Base-by-base conservation (phyloP, 2,113 vertebrate species). In the Mustela lutreola region DNA sequence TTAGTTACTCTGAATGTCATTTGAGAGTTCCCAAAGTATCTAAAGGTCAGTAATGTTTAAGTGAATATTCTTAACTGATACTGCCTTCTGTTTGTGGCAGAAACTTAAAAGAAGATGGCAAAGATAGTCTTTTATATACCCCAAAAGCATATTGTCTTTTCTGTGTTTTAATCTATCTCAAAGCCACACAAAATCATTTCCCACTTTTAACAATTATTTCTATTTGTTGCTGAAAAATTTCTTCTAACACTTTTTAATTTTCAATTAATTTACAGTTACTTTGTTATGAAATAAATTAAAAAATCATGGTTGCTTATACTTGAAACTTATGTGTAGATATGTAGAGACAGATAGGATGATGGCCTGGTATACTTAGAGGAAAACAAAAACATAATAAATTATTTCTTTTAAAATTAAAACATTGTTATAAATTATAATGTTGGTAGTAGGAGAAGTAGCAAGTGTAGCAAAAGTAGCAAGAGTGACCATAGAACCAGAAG, bases 41-140 rank as follows among this genome's bases (percentile, higher is more conserved):
- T n/a, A 60, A 84, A 94, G 81, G 60, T 93, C 91, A 88, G 15
- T 80, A 81, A 93, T 39, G 18, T 91, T 94, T 96, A 97, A 90
- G 90, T 31, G 10, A 58, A 53, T 96, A 82, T 73, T 36, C 96
- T 95, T 22, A 88, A 79, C 33, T 45, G 58, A 45, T 11, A 62
- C 2, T 70, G n/a, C 62, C 63, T 62, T 96, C 28, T 92, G 39
- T 93, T 81, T 91, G 42, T 90, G 31, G 2, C 10, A 31, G 18
- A 53, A 28, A 92, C 9, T 83, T 73, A 48, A 95, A 96, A 45
- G 48, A 21, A 91, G 11, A 0, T 56, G 87, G 21, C 28, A 83
- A 85, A 71, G 39, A 39, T 39, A 95, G 48, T 36, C 36, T 82
- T 75, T 90, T 5, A 21, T 65, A 33, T 79, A 36, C 4, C 4